Evolutionary conservation across 2,797 vertebrate species (phyloP), one percentile per base, ranked within the genome.

Genomic region (Sorex maritimensis): DNA sequence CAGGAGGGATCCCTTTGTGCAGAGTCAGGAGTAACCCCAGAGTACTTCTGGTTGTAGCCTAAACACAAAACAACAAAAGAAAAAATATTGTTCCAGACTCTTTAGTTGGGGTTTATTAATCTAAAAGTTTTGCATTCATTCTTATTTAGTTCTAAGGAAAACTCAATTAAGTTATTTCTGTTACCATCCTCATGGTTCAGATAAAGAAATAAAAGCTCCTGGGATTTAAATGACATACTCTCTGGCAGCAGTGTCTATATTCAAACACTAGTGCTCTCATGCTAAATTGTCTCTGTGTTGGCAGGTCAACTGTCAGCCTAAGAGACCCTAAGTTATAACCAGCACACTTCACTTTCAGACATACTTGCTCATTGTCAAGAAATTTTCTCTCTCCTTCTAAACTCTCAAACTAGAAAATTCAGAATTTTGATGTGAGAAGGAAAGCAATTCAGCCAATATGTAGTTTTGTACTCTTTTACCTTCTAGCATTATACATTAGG

Each of bases 361-460:
- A 61, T 15, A 61, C 8, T 58, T 81, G 55, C 38, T 81, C 55
- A 84, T 80, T 80, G 21, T 67, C 55, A 93, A 86, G 5, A 95
- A 81, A 68, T 81, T 86, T 92, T 86, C 69, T 75, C 49, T 83
- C 65, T 77, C 86, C 88, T 77, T 96, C 23, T 88, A 74, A 77
- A 44, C 17, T 38, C 75, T 82, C 55, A 72, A 67, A 71, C 2
- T 23, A 89, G n/a, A 88, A 84, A 92, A 61, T 38, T 21, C 13
- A 81, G 8, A 65, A 6, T 65, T 81, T 71, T 86, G 23, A 85
- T 21, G 0, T 12, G 2, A 86, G 44, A 83, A 38, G 30, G 12
- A 17, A 28, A 75, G 13, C 65, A n/a, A 28, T 11, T 61, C 6
- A 78, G 34, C 10, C 34, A 79, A 55, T 14, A 58, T 5, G 5